Conservation (phyloP, 2,797 vertebrate genomes). For the Arremon brunneinucha region DNA sequence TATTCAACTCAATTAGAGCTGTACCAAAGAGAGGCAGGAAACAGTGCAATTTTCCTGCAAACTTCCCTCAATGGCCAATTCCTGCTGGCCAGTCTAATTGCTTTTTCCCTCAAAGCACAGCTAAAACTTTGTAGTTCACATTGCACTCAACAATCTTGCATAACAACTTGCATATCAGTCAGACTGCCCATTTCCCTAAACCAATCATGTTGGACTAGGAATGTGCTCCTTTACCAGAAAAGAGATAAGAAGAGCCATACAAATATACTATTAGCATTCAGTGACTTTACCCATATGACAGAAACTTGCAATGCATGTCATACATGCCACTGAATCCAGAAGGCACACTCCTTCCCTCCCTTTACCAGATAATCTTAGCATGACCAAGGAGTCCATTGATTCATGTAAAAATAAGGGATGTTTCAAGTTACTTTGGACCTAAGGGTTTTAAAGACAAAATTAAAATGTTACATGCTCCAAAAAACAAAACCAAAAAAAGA, state of each 20-base stretch:
- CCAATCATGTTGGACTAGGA: not conserved
- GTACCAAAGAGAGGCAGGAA: not conserved
- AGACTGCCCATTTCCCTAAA: not conserved
- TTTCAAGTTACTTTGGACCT: not conserved
- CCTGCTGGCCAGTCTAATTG: not conserved
- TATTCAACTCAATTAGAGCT: constrained; percentile 64
- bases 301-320: not conserved
- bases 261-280: not conserved
- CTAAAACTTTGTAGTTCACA: constrained; percentile 22
- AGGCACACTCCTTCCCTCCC: not conserved
- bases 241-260: not conserved
- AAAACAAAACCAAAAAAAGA: not conserved
- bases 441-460: not conserved
- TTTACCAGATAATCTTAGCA: not conserved
- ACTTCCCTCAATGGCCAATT: constrained; percentile 16
- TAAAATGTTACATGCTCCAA: not conserved
- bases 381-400: not conserved
- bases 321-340: not conserved
- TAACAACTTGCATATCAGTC: not conserved
- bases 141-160: not conserved
- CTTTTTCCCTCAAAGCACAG: not conserved
- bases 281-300: not conserved
- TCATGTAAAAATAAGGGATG: not conserved
- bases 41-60: not conserved
- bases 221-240: not conserved